Percentiles rank a stretch among this genome's conserved stretches.
These are phyloP conservation scores for Camelus dromedarius DNA, from an alignment of 2,113 vertebrate species.

Conservation along the genomic window DNA sequence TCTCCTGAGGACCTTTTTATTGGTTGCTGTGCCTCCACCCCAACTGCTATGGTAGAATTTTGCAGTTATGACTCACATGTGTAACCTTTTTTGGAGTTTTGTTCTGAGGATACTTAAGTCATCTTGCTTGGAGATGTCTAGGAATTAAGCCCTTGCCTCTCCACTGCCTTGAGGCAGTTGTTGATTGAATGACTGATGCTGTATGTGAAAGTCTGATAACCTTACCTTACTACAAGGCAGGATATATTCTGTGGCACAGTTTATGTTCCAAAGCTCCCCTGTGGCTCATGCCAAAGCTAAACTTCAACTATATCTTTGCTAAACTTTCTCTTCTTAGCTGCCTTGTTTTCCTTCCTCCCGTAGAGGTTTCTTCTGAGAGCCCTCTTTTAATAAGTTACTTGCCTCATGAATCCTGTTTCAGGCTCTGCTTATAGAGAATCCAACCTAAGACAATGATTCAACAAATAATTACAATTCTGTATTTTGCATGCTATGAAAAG, in stretches of 20 bases:
- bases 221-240: neutral
- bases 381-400: neutral
- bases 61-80: neutral
- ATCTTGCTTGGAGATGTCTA: neutral
- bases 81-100: neutral
- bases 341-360: neutral
- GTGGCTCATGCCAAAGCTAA: neutral
- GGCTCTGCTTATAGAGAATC: neutral
- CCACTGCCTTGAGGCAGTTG: neutral
- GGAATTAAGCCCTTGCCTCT: neutral
- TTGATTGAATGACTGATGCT: neutral
- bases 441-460: neutral
- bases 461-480: neutral
- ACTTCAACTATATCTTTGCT: neutral
- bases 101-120: neutral
- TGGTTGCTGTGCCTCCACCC: neutral
- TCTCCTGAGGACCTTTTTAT: neutral
- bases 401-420: neutral
- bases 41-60: neutral
- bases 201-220: neutral
- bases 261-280: neutral
- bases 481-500: neutral
- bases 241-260: neutral
- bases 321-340: neutral
- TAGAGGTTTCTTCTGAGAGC: neutral